Base-by-base conservation (phyloP, 2,797 vertebrate genomes). In the Helarctos malayanus region DNA sequence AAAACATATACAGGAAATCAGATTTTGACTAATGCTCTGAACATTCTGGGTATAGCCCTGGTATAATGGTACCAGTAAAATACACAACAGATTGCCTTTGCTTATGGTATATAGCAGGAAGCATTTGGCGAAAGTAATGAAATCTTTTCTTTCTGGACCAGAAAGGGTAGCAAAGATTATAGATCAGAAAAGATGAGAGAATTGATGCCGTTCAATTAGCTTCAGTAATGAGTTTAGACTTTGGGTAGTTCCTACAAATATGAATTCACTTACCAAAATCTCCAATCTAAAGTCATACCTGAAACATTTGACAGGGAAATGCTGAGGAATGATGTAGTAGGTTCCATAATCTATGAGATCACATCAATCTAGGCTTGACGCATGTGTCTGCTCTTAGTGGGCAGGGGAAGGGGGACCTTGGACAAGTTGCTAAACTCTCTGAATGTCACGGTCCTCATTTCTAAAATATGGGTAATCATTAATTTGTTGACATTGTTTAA, bases 81-180 rank as follows among this genome's bases (percentile, higher is more conserved):
- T 41, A 41, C 41, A 41, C 41, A 41, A 41, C 1, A 41, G n/a
- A 57, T 21, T 41, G n/a, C 13, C 16, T 75, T 88, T 27, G 15
- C 57, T 95, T 84, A 90, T 59, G n/a, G 47, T 7, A 45, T 7
- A n/a, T 5, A 76, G 52, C 15, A 57, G 27, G 38, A 82, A 84
- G n/a, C 18, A 38, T 29, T 91, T 93, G 82, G 27, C 14, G 78
- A n/a, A 94, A 85, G 52, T 56, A 80, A 71, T 57, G 21, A 85
- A 80, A 89, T 49, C 10, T 83, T 61, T 61, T 61, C 15, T 85
- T 80, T 86, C 35, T 91, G 21, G 32, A 29, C 32, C 12, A 73
- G 25, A 93, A 94, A 82, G 57, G 19, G 78, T n/a, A 76, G 47
- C 16, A 85, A 95, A 92, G 38, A 45, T 63, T 83, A 91, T 27